A percentile compares a stretch with the other conserved stretches of the same genome.
Conservation (phyloP, 2,113 vertebrate genomes). For the Scalopus aquaticus region DNA sequence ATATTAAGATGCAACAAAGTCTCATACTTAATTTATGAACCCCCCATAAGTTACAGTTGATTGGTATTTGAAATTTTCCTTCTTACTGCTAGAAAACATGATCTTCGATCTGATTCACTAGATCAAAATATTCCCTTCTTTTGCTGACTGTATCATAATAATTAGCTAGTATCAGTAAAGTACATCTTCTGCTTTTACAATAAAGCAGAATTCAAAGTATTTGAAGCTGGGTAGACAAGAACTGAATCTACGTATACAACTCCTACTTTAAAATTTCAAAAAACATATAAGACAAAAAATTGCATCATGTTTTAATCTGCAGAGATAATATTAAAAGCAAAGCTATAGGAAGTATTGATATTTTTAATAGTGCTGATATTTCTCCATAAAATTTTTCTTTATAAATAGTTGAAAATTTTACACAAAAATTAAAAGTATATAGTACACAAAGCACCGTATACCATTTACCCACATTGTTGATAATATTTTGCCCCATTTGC, state of each 20-base stretch:
- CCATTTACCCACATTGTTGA: neutral
- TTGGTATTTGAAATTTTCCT: neutral
- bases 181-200: neutral
- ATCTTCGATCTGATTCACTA: neutral
- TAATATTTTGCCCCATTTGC: neutral
- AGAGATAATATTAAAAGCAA: neutral
- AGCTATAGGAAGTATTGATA: neutral
- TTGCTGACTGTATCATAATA: neutral
- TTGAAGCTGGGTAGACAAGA: neutral
- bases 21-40: neutral
- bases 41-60: neutral
- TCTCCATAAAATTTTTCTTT: neutral
- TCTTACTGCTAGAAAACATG: neutral
- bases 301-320: neutral
- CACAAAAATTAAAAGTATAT: neutral
- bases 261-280: neutral
- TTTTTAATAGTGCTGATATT: neutral
- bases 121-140: constrained; percentile 9
- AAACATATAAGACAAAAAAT: neutral
- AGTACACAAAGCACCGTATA: neutral
- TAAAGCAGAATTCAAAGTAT: neutral
- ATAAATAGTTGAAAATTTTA: neutral
- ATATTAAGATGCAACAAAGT: constrained; percentile 8
- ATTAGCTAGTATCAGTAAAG: neutral
- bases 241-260: neutral